Conservation (phyloP, 2,113 vertebrate genomes). For the Mustela nigripes region DNA sequence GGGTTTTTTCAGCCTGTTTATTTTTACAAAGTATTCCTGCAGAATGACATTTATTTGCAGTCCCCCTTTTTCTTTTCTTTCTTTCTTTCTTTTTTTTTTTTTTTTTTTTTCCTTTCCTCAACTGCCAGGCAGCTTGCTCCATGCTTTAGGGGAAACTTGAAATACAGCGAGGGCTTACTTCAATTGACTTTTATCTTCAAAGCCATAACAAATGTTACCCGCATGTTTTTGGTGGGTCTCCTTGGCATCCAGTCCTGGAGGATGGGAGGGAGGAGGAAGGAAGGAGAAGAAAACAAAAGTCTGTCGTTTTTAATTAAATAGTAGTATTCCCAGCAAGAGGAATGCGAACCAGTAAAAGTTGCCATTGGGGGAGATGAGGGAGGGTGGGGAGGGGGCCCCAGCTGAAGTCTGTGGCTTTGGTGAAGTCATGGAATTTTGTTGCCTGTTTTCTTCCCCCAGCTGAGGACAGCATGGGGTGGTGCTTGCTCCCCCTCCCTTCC, state of each 20-base stretch:
- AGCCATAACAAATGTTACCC: constrained; percentile 85
- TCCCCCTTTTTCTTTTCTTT: neutral
- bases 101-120: constrained; percentile 39
- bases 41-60: constrained; percentile 85
- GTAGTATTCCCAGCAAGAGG: constrained; percentile 79
- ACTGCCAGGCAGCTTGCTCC: constrained; percentile 79
- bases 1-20: constrained; percentile 83
- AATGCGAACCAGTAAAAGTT: constrained; percentile 75
- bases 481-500: neutral
- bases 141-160: constrained; percentile 83
- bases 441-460: constrained; percentile 70
- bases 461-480: constrained; percentile 67
- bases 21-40: constrained; percentile 84
- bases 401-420: constrained; percentile 80
- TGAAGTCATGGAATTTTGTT: constrained; percentile 78
- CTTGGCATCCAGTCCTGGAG: constrained; percentile 82
- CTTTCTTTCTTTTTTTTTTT: neutral
- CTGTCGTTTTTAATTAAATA: constrained; percentile 84
- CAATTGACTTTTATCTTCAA: constrained; percentile 89
- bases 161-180: constrained; percentile 85
- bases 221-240: constrained; percentile 81
- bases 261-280: constrained; percentile 75
- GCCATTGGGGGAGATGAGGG: constrained; percentile 75
- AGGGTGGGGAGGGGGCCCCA: constrained; percentile 58
- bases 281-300: constrained; percentile 82